These are phyloP conservation scores for Elaphurus davidianus DNA, from an alignment of 2,113 vertebrate genomes.

Conservation along the genomic window DNA sequence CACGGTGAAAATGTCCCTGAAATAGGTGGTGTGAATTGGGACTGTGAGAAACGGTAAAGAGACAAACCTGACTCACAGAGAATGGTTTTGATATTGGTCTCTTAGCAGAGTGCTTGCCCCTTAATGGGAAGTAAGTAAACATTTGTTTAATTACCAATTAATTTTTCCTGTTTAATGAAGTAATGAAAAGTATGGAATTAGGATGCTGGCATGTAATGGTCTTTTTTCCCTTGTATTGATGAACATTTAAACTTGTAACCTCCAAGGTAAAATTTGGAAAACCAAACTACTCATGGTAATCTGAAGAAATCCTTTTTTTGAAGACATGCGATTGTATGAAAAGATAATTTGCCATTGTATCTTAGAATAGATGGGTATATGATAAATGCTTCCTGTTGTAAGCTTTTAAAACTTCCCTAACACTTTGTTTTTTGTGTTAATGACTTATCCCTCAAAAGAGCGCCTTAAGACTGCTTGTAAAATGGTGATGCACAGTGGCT, in stretches of 20 bases:
- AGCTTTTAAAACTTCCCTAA: not conserved
- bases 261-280: slow-evolving; percentile 24
- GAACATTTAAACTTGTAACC: not conserved
- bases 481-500: slow-evolving; percentile 27
- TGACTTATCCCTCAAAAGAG: not conserved
- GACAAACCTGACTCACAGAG: not conserved
- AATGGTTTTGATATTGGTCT: not conserved
- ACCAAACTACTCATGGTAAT: slow-evolving; percentile 16
- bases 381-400: slow-evolving; percentile 14
- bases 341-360: not conserved
- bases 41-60: not conserved
- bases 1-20: not conserved
- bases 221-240: slow-evolving; percentile 10
- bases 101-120: not conserved
- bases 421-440: slow-evolving; percentile 43
- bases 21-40: not conserved
- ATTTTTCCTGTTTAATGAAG: not conserved
- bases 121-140: slow-evolving; percentile 14
- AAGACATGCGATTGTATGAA: not conserved
- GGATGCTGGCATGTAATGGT: not conserved
- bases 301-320: slow-evolving; percentile 26
- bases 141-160: not conserved
- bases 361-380: not conserved
- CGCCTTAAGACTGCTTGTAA: not conserved
- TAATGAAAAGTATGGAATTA: slow-evolving; percentile 30